Base-by-base conservation (phyloP, 2,113 vertebrate genomes). In the Dolichotis patagonum region DNA sequence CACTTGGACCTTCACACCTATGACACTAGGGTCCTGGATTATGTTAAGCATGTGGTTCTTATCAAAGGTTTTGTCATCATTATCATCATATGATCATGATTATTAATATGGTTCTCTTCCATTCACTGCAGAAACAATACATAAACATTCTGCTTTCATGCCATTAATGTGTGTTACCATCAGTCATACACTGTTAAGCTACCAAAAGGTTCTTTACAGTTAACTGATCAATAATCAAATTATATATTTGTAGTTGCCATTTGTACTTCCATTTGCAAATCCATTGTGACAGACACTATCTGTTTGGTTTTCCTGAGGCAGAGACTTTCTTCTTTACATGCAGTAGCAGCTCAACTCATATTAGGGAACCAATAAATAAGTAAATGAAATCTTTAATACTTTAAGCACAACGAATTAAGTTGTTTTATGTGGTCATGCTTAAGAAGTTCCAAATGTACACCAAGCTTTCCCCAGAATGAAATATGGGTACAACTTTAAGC, bases 291-390 rank as follows among this genome's bases (percentile, higher is more conserved):
- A 62, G 71, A 49, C 7, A 52, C 49, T 62, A 1, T 73, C 43
- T n/a, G 56, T 35, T 88, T 81, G 2, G 3, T 87, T 94, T 92
- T 78, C 92, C 41, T 75, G 78, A 93, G 19, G n/a, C n/a, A 56
- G 20, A 77, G n/a, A 71, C 88, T 88, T 73, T 35, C 75, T 81
- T 20, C 83, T 60, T 93, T 84, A 17, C 1, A 52, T 3, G 56
- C 24, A 75, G 6, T 95, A 92, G 80, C 46, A 77, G 49, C 43
- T 95, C 86, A 96, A 13, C 94, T 71, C 95, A 58, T 82, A 60
- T 32, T 71, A 22, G 49, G 67, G 54, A 81, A 30, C 73, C 62
- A 93, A 78, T 81, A 56, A 58, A 58, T 82, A 41, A 43, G 60
- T 35, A 67, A 71, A 77, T 67, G 43, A 86, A 88, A 49, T n/a